Base-by-base conservation (phyloP, 2,888 invertebrate species). In the Apoderus coryli region DNA sequence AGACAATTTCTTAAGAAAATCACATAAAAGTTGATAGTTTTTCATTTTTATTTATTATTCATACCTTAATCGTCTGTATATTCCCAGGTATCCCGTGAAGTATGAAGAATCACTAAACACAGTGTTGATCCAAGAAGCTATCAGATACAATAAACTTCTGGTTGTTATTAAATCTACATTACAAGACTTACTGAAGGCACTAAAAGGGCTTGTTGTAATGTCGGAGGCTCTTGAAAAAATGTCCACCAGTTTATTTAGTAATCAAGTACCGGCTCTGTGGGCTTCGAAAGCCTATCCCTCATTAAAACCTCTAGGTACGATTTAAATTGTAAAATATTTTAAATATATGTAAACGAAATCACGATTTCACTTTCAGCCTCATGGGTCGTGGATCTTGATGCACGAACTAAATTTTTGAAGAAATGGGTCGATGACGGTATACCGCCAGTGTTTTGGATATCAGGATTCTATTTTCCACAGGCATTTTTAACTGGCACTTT, bases 101-200 rank as follows among this genome's bases (percentile, higher is more conserved):
- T 88, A 89, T 53, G 77, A 80, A 48, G 86, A 89, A 59, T 88
- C 86, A 0, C 66, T 90, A 57, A 89, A 89, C 55, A 88, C 88
- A 0, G 89, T 90, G 7, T 61, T 90, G 7, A 67, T 76, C 4
- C 89, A 90, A 56, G 89, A 90, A 57, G 76, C 81, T 15, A 77
- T 80, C 39, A 65, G 86, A 36, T 89, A 76, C 54, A 76, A 82
- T 44, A 65, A 62, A 28, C 54, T 85, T 10, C 56, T 82, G 14
- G 53, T 45, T 4, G 62, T 71, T 9, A 70, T 72, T 27, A 53
- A 53, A 5, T 58, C 57, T n/a, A 66, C 70, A 2, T 53, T 79
- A 22, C 60, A 63, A 32, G 72, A 74, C 43, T 49, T 75, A 13
- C 52, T 76, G 38, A 79, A 77, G 52, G 81, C 81, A 0, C 56